Percentiles rank a stretch among this genome's conserved stretches.
phyloP scores from a whole-genome alignment of 2,888 invertebrate genomes.

The Tipula helvola region DNA sequence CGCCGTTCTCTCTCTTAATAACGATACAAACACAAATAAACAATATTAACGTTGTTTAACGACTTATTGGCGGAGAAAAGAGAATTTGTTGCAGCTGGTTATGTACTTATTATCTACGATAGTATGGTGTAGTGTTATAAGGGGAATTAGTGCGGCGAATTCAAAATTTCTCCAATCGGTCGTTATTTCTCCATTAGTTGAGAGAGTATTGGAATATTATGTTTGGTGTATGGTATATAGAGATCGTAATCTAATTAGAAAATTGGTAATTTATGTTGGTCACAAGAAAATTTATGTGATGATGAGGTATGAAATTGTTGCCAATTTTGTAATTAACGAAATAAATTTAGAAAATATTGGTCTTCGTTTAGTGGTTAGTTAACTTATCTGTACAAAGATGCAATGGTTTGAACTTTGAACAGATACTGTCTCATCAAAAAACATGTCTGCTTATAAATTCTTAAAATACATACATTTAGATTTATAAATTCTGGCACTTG shows the following conservation, averaged over 20 bases:
- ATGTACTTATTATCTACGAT: background rate
- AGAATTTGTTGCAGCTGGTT: background rate
- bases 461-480: no score
- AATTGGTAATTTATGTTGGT: background rate
- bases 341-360: no score
- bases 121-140: background rate
- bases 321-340: no score
- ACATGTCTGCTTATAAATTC: no score
- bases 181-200: background rate
- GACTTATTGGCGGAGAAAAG: background rate
- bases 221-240: background rate
- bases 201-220: background rate
- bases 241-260: background rate
- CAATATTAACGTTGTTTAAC: background rate
- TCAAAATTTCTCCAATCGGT: background rate
- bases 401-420: no score
- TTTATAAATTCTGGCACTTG: no score
- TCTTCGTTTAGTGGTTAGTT: no score
- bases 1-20: background rate
- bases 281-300: no score
- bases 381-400: no score
- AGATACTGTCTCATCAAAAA: no score
- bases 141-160: background rate
- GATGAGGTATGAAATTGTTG: no score
- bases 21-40: background rate